Evolutionary conservation across 2,888 invertebrate species (phyloP).

Genomic region (Sympetrum striolatum): DNA sequence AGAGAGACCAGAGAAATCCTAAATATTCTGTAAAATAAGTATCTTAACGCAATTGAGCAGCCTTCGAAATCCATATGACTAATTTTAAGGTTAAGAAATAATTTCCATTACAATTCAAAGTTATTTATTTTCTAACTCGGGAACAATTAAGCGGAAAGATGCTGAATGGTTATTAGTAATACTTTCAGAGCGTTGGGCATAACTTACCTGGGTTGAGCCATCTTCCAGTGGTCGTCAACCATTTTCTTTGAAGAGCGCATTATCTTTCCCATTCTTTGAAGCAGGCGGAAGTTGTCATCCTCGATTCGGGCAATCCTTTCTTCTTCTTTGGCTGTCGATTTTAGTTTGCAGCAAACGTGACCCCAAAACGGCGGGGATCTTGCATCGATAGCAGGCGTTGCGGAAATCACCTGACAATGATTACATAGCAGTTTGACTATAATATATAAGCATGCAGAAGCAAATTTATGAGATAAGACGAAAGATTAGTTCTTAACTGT

Average conservation of each 20-base stretch:
- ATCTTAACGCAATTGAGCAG: conserved; percentile 53
- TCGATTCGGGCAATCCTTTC: conserved; percentile 71
- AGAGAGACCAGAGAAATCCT: no score
- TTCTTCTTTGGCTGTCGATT: conserved; percentile 72
- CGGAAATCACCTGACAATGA: conserved; percentile 65
- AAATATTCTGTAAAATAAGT: no score
- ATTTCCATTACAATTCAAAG: no score
- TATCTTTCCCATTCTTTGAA: conserved; percentile 71
- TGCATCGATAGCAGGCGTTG: conserved; percentile 72
- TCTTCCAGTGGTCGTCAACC: conserved; percentile 70
- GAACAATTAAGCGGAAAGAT: no score
- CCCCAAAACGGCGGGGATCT: conserved; percentile 68
- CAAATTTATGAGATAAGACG: no score
- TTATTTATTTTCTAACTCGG: no score
- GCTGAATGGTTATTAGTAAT: no score
- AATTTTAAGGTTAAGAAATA: no score
- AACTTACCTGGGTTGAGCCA: conserved; percentile 68
- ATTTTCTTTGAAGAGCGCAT: conserved; percentile 60
- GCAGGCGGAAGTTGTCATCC: conserved; percentile 71
- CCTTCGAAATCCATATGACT: conserved; percentile 48
- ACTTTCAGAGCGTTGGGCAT: neutral
- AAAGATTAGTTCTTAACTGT: no score
- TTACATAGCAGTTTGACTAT: no score
- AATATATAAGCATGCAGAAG: no score
- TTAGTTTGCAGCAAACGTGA: conserved; percentile 73